Base-by-base conservation (phyloP, 2,113 vertebrate species). In the Holacanthus passer region DNA sequence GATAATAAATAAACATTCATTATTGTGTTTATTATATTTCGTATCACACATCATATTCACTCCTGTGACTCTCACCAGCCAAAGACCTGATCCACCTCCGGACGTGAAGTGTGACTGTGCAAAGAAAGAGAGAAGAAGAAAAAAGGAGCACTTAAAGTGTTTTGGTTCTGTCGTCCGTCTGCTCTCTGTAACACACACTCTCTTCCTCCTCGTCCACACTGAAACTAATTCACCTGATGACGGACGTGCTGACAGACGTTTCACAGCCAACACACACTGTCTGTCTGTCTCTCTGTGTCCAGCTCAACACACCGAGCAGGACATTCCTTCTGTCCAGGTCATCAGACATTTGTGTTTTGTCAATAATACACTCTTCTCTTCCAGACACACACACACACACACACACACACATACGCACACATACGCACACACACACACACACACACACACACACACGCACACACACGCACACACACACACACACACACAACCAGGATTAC, bases 211-310 rank as follows among this genome's bases (percentile, higher is more conserved):
- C 55, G 47, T 59, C 27, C 76, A 52, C 70, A 59, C 52, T 67
- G 22, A 62, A 20, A 14, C 32, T 79, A 76, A 88, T 67, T 85
- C 82, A 86, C 71, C 84, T 74, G 78, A 72, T 62, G 85, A 80
- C 81, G 78, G 82, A 85, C 55, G 24, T 73, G 84, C 10, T 88
- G 91, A 92, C 79, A 82, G 89, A 91, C 64, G 7, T 47, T 74
- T 78, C 76, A 60, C 78, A 90, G 86, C 59, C 79, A 50, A 29
- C 79, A 70, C 58, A 47, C 48, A 27, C 60, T 10, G 9, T 12
- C 39, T 41, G 32, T 55, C 10, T 78, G 29, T 73, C 39, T 71
- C 14, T 37, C 50, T n/a, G 22, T 35, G 48, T 60, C 58, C 17
- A 39, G 22, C 47, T 68, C 59, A 3, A 43, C 63, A 60, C 48